Evolutionary conservation across 2,888 invertebrate species (phyloP).

Genomic region (Drosophila suboccidentalis): DNA sequence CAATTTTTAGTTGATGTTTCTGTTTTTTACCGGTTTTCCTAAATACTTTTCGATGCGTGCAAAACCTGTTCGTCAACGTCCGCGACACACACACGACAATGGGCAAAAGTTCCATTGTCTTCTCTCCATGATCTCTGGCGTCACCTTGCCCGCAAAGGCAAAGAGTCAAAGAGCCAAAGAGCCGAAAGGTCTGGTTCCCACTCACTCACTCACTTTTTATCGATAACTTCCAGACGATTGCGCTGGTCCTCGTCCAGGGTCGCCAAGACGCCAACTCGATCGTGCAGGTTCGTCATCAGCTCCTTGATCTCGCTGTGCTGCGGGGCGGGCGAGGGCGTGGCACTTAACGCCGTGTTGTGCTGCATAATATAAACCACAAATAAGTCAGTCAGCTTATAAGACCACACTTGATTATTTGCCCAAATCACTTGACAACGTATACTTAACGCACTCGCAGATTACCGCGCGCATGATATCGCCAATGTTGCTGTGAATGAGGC

Average conservation of each 20-base stretch:
- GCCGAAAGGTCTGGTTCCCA: conserved; percentile 4
- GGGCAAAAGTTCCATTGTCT: conserved; percentile 34
- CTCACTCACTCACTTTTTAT: conserved; percentile 84
- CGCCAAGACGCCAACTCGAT: conserved; percentile 83
- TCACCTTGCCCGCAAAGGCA: conserved; percentile 14
- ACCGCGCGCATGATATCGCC: conserved; percentile 30
- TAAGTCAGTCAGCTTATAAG: not conserved
- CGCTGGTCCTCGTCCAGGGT: conserved; percentile 84
- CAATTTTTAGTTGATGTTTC: conserved; percentile 11
- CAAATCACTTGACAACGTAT: conserved; percentile 9
- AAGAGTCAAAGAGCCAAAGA: not conserved
- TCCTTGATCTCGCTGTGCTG: conserved; percentile 68
- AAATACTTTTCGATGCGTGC: conserved; percentile 29
- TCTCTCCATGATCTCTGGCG: conserved; percentile 10
- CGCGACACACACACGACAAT: conserved; percentile 1
- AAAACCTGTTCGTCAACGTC: conserved; percentile 47
- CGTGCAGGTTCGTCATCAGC: conserved; percentile 81
- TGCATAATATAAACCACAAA: conserved; percentile 1
- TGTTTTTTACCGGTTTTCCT: conserved; percentile 49
- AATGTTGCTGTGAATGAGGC: conserved; percentile 3
- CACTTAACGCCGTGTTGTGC: conserved; percentile 5
- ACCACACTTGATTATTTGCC: not conserved
- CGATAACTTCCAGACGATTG: conserved; percentile 82
- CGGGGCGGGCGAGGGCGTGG: not conserved
- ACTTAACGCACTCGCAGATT: conserved; percentile 63